These are phyloP conservation scores for Mirza zaza DNA, from an alignment of 2,113 vertebrate species.

Conservation along the genomic window DNA sequence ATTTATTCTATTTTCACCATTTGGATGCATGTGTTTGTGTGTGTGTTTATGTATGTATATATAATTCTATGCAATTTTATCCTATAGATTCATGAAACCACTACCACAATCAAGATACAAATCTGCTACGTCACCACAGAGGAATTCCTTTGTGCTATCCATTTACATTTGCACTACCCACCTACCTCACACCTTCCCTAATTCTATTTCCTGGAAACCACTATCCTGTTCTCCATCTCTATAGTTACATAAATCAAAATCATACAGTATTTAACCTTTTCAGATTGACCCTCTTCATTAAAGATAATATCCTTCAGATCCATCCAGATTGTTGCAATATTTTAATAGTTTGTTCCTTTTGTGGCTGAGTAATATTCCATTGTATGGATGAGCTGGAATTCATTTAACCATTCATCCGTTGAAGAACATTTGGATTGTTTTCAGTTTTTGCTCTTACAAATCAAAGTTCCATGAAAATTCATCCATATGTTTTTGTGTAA, in stretches of 20 bases:
- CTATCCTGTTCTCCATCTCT: not conserved
- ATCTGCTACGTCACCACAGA: not conserved
- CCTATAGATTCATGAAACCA: not conserved
- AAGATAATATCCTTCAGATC: not conserved
- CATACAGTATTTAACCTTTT: not conserved
- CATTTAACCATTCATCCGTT: not conserved
- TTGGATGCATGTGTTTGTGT: not conserved
- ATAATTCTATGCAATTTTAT: not conserved
- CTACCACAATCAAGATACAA: not conserved
- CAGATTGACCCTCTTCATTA: not conserved
- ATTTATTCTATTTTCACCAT: not conserved
- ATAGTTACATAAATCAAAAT: not conserved
- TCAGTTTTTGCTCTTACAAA: constrained; percentile 11
- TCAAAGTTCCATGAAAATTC: not conserved
- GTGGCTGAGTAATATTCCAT: not conserved
- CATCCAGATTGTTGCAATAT: not conserved
- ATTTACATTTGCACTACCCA: not conserved
- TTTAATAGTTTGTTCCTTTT: not conserved
- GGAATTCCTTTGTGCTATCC: not conserved
- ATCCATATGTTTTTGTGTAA: not conserved
- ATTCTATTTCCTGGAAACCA: not conserved
- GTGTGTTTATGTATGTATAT: not conserved
- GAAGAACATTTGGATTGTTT: not conserved
- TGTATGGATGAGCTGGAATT: not conserved
- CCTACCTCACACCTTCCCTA: not conserved